Conservation (phyloP, 1,140 invertebrate species). For the Penaeus indicus region DNA sequence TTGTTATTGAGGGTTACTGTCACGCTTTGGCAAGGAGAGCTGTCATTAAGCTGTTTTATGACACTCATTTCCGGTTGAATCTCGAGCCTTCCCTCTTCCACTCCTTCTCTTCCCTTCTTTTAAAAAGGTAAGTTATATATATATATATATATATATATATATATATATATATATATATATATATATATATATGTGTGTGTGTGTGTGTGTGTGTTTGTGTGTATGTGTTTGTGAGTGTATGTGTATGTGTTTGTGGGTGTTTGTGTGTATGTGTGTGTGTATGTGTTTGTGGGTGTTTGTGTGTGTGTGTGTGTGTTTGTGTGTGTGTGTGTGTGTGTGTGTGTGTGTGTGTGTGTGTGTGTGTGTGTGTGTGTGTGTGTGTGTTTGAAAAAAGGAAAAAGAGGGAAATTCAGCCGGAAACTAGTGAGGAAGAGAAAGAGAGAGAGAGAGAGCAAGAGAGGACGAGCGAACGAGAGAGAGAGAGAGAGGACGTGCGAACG, state of each 20-base stretch:
- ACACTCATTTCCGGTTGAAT: too few relatives aligned
- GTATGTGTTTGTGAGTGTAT: background rate
- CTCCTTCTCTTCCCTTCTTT: too few relatives aligned
- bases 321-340: background rate
- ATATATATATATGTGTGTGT: background rate
- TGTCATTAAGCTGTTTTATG: too few relatives aligned
- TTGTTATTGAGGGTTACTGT: too few relatives aligned
- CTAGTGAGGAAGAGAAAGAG: too few relatives aligned
- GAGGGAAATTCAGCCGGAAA: too few relatives aligned
- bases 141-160: background rate
- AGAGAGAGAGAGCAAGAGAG: too few relatives aligned
- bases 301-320: background rate
- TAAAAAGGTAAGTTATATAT: background rate
- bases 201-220: background rate
- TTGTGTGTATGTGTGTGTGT: background rate
- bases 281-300: background rate
- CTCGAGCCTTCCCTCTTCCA: too few relatives aligned
- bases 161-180: background rate
- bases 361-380: background rate
- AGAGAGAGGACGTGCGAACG: too few relatives aligned
- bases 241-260: background rate
- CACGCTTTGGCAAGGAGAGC: too few relatives aligned
- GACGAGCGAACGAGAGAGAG: too few relatives aligned
- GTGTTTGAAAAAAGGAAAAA: background rate
- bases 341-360: background rate